Percentiles rank a stretch among this genome's conserved stretches.
These are phyloP conservation scores for Illadopsis cleaveri DNA, from an alignment of 2,113 vertebrate genomes.

Conservation along the genomic window DNA sequence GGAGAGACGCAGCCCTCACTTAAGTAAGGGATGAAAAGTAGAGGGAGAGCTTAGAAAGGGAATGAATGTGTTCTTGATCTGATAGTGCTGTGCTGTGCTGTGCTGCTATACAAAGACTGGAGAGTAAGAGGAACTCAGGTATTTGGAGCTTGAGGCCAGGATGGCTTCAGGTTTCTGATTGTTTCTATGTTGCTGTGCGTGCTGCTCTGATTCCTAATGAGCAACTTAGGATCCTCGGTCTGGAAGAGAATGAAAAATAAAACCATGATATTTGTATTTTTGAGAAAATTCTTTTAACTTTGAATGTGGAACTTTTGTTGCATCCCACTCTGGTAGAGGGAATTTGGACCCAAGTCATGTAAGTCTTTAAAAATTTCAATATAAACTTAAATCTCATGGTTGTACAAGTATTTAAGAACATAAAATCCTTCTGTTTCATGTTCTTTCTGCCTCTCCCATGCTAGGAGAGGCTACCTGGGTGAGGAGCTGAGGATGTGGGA, in stretches of 20 bases:
- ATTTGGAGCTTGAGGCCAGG: background rate
- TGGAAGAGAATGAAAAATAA: background rate
- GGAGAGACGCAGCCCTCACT: rapidly evolving
- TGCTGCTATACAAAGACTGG: too few relatives aligned
- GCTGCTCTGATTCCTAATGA: background rate
- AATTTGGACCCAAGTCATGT: background rate
- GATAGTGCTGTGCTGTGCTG: rapidly evolving
- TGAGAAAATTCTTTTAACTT: background rate
- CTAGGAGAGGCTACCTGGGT: background rate
- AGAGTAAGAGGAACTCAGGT: background rate
- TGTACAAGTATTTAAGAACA: background rate
- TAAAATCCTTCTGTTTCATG: rapidly evolving
- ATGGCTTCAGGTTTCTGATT: background rate
- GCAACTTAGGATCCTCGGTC: background rate
- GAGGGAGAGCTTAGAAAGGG: rapidly evolving
- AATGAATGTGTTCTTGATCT: rapidly evolving
- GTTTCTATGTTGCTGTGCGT: background rate
- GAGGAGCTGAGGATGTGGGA: background rate
- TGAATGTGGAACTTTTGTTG: background rate
- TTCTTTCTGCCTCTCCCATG: background rate
- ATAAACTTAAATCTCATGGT: background rate
- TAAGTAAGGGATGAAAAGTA: background rate
- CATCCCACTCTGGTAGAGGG: background rate
- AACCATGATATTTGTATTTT: background rate
- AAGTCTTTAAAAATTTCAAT: background rate